Conservation (phyloP, 1,140 invertebrate species). For the Drosophila ohnishii region DNA sequence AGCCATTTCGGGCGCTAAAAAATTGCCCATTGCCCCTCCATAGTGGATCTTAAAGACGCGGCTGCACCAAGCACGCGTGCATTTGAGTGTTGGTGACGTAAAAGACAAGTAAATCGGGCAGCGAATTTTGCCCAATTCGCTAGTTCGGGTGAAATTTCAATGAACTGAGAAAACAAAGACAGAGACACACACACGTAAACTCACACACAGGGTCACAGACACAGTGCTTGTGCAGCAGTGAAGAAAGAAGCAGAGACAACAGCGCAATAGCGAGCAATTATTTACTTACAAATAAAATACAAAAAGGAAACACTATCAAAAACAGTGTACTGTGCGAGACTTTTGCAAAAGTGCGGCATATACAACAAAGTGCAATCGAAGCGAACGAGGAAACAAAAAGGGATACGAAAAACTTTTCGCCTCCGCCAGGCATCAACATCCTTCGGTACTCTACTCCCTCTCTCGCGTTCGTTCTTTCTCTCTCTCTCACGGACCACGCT, state of each 20-base stretch:
- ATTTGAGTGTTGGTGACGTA: conserved; percentile 50
- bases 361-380: conserved; percentile 19
- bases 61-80: conserved; percentile 46
- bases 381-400: conserved; percentile 35
- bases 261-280: conserved; percentile 81
- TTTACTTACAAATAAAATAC: conserved; percentile 75
- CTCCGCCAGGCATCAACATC: conserved; percentile 62
- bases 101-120: conserved; percentile 61
- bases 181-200: conserved; percentile 62
- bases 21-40: conserved; percentile 57
- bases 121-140: conserved; percentile 75
- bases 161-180: conserved; percentile 81
- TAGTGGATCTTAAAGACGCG: conserved; percentile 42
- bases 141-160: conserved; percentile 79
- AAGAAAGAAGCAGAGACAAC: conserved; percentile 74
- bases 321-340: conserved; percentile 36
- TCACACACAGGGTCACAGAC: conserved; percentile 49
- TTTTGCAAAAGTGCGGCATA: conserved; percentile 43
- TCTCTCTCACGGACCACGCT: conserved; percentile 62
- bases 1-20: conserved; percentile 69
- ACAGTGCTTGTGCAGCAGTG: conserved; percentile 55
- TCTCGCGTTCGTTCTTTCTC: conserved; percentile 37
- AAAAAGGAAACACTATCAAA: conserved; percentile 63
- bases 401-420: conserved; percentile 43
- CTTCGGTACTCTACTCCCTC: conserved; percentile 70